Conservation (phyloP, 2,113 vertebrate species). For the Ursus arctos region DNA sequence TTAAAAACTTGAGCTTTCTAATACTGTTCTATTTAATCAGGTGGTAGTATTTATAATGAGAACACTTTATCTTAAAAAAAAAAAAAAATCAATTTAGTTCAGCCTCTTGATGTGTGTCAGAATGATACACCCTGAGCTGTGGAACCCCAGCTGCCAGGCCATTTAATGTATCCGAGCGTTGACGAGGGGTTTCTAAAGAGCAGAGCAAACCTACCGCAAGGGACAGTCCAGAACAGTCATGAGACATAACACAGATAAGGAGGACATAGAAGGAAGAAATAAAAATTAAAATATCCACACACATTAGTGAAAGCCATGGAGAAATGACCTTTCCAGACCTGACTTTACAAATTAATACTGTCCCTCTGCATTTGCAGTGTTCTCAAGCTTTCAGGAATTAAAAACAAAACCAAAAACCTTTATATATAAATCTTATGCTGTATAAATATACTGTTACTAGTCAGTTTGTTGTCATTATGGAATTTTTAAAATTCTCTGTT, state of each 20-base stretch:
- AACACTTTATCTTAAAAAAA: slow-evolving; percentile 60
- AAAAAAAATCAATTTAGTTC: slow-evolving; percentile 94
- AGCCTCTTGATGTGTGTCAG: slow-evolving; percentile 93
- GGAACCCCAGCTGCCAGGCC: slow-evolving; percentile 93
- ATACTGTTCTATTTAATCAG: slow-evolving; percentile 79
- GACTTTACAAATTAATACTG: background rate
- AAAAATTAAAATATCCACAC: slow-evolving; percentile 99
- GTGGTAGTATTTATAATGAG: slow-evolving; percentile 67
- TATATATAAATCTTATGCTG: background rate
- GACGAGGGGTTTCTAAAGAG: slow-evolving; percentile 94
- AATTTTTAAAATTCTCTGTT: background rate
- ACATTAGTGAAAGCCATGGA: slow-evolving; percentile 90
- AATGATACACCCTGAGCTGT: slow-evolving; percentile 90
- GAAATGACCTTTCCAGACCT: slow-evolving; percentile 91
- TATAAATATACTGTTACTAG: background rate
- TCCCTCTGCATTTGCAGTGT: background rate
- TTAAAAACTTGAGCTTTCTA: slow-evolving; percentile 86
- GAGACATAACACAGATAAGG: slow-evolving; percentile 99
- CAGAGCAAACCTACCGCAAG: slow-evolving; percentile 99
- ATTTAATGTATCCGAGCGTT: slow-evolving; percentile 92
- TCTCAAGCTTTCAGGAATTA: slow-evolving; percentile 12
- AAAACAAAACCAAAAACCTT: background rate
- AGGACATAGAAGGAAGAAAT: slow-evolving; percentile 99
- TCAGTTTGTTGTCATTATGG: background rate
- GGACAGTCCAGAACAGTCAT: slow-evolving; percentile 99